A percentile compares a stretch with the other conserved stretches of the same genome.
These are phyloP conservation scores for Chrysogorgia sp. DNA, from an alignment of 92 coral and sea anemone genomes.

Conservation along the genomic window DNA sequence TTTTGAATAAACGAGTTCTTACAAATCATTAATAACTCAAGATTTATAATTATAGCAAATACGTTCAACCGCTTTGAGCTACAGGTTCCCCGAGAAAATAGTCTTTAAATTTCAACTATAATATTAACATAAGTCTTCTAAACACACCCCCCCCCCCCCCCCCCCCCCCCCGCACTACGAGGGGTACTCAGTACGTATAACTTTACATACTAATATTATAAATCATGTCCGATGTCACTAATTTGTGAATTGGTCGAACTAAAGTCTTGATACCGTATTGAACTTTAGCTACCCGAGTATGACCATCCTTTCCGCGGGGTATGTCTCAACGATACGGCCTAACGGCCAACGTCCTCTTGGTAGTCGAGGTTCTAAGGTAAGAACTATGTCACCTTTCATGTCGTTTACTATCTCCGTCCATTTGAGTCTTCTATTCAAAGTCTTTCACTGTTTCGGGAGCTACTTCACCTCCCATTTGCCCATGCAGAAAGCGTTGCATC, in stretches of 20 bases:
- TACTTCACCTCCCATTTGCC: conserved; percentile 17
- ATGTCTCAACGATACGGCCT: conserved; percentile 56
- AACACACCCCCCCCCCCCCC: conserved; percentile 33
- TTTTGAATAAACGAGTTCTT: no score
- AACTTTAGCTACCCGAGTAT: conserved; percentile 67
- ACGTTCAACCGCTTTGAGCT: no score
- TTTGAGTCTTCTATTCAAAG: conserved; percentile 53
- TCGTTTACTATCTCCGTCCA: conserved; percentile 65
- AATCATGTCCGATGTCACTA: conserved; percentile 38
- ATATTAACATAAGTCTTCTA: background rate
- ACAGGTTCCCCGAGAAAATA: no score
- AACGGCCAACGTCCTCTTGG: conserved; percentile 69
- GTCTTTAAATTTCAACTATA: conserved; percentile 1
- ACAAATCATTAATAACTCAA: no score
- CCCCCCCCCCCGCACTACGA: conserved; percentile 36
- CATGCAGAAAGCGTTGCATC: conserved; percentile 13
- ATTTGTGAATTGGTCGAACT: conserved; percentile 58
- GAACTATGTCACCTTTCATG: conserved; percentile 58
- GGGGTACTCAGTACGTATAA: background rate
- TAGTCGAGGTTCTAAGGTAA: conserved; percentile 48
- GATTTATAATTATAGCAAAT: no score
- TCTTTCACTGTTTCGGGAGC: conserved; percentile 32
- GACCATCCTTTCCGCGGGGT: conserved; percentile 64
- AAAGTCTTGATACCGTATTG: conserved; percentile 56
- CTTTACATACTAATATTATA: background rate